Percentiles rank a stretch among this genome's conserved stretches.
Conservation (phyloP, 2,888 invertebrate species). For the Dynastes tityus region DNA sequence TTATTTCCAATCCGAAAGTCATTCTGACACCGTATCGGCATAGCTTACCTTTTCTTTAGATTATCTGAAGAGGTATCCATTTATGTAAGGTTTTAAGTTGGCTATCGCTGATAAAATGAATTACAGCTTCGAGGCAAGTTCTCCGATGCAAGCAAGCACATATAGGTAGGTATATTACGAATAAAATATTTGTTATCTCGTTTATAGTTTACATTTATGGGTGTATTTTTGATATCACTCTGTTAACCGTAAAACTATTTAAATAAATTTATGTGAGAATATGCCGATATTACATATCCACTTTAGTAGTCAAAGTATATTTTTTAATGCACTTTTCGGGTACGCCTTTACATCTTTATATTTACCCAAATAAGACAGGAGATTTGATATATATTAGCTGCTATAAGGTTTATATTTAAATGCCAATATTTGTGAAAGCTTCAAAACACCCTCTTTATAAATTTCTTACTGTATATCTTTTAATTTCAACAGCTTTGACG, state of each 20-base stretch:
- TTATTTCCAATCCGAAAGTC: too few relatives aligned
- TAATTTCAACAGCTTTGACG: too few relatives aligned
- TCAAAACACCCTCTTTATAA: too few relatives aligned
- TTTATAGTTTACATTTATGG: constrained; percentile 31
- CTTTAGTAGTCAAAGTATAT: too few relatives aligned
- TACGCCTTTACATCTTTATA: constrained; percentile 7
- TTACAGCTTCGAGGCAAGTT: background rate
- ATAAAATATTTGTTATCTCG: constrained; percentile 44
- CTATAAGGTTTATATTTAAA: too few relatives aligned
- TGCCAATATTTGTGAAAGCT: too few relatives aligned
- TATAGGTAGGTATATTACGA: constrained; percentile 9
- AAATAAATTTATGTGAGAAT: constrained; percentile 17
- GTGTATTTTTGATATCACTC: constrained; percentile 31
- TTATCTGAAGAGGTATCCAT: constrained; percentile 5
- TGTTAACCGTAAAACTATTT: constrained; percentile 17
- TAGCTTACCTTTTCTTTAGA: background rate
- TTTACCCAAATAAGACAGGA: background rate
- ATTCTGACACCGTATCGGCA: background rate
- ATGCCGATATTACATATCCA: constrained; percentile 2
- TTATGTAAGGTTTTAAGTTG: constrained; percentile 6
- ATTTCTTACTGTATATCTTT: too few relatives aligned
- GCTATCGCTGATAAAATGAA: constrained; percentile 14
- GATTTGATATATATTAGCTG: too few relatives aligned
- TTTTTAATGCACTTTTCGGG: background rate
- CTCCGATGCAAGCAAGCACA: background rate